phyloP scores from a whole-genome alignment of 2,113 vertebrate species.

The Mormoops blainvillei region DNA sequence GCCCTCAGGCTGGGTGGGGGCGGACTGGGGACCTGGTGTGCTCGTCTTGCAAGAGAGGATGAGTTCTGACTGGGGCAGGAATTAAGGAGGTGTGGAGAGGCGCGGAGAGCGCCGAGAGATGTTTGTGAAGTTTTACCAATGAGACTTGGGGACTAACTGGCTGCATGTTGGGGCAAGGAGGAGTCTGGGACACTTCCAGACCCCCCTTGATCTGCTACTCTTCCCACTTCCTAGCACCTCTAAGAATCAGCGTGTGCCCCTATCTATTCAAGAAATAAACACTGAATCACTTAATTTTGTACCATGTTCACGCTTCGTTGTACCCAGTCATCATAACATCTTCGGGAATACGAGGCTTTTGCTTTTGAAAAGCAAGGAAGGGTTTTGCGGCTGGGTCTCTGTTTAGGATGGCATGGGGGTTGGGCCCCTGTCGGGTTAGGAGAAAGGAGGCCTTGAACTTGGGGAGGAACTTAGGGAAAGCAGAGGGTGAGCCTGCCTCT shows the following conservation, averaged over 20 bases:
- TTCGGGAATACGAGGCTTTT: not conserved
- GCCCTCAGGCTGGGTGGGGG: not conserved
- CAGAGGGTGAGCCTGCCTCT: not conserved
- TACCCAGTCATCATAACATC: not conserved
- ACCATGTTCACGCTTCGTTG: not conserved
- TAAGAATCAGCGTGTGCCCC: not conserved
- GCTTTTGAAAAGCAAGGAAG: not conserved
- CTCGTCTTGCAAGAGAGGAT: not conserved
- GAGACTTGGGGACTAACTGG: not conserved
- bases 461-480: not conserved
- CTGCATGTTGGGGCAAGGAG: not conserved
- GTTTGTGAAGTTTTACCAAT: not conserved
- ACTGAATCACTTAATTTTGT: not conserved
- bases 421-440: not conserved
- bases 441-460: conserved; percentile 34
- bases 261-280: not conserved
- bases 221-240: not conserved
- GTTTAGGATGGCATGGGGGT: not conserved
- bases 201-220: not conserved
- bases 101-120: not conserved
- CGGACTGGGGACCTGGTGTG: not conserved
- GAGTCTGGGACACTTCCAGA: not conserved
- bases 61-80: not conserved
- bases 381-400: not conserved
- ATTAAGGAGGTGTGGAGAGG: not conserved